phyloP scores from a whole-genome alignment of 2,797 vertebrate genomes.

The Acanthurus leucopareius region DNA sequence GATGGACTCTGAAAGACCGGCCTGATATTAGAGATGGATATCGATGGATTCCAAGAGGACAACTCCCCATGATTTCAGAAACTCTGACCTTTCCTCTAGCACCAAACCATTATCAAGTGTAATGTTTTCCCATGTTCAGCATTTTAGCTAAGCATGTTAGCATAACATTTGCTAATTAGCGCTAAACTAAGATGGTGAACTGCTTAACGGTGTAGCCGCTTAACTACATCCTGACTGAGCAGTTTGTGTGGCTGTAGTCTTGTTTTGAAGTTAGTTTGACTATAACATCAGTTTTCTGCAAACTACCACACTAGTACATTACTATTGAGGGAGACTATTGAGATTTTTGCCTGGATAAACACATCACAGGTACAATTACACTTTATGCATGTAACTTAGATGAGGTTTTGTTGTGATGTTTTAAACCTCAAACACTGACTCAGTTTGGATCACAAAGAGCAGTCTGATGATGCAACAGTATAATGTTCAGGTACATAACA shows the following conservation, averaged over 20 bases:
- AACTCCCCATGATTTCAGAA: not conserved
- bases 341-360: slow-evolving; percentile 1
- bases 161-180: no score
- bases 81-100: slow-evolving; percentile 1
- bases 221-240: not conserved
- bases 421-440: not conserved
- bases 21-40: not conserved
- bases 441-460: not conserved
- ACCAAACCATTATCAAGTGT: no score
- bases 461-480: not conserved
- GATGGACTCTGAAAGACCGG: not conserved
- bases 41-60: not conserved
- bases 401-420: not conserved
- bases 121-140: no score
- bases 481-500: slow-evolving; percentile 5
- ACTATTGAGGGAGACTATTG: not conserved
- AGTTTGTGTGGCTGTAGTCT: not conserved
- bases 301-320: not conserved
- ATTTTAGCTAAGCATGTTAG: no score
- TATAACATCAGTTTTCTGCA: not conserved
- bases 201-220: not conserved
- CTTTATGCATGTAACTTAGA: not conserved
- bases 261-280: not conserved
- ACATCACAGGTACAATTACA: not conserved
- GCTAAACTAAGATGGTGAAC: not conserved